Base-by-base conservation (phyloP, 2,888 invertebrate genomes). In the Palloptera scutellata region DNA sequence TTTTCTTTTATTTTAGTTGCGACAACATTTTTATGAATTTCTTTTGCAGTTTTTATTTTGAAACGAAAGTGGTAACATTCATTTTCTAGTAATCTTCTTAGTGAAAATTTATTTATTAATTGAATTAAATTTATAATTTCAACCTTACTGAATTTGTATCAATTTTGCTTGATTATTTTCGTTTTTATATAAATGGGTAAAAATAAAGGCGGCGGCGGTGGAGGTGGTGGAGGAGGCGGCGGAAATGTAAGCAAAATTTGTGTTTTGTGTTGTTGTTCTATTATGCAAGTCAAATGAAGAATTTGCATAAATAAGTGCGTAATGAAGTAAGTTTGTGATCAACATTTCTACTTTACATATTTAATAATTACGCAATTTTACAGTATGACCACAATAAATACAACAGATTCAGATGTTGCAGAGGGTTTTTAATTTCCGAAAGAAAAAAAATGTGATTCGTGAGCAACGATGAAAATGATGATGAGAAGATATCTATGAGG, bases 181-280 rank as follows among this genome's bases (percentile, higher is more conserved):
- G 6, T 30, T 30, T 30, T 30, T 40, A 41, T 48, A 64, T 65
- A 66, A 68, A 83, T 83, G 83, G 82, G 82, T 15, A 83, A 83
- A 78, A 83, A 83, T 72, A 83, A 83, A 73, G 79, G 78, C 1
- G 76, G 79, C 1, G 78, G 77, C 5, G 75, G 75, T 0, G 76
- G 74, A 10, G 76, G 76, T 0, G 74, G 75, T 8, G 75, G 78
- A 3, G 80, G 82, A 1, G 78, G 78, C 6, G 82, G 81, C 68
- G 80, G 76, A 66, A 82, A 81, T 81, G 81, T 81, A 81, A 81
- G 81, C 79, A 82, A 81, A 77, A 79, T 80, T 77, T 81, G 80
- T 82, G 78, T 81, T 30, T 30, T 30, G 30, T 30, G 30, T 30
- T 30, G 30, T 30, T 30, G 30, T 30, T 2, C 30, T 30, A 30